A percentile compares a stretch with the other conserved stretches of the same genome.
These are phyloP conservation scores for zebrafish (Danio rerio) DNA, from an alignment of 2,113 vertebrate species.

Conservation along the genomic window GRCz12tu NC_133194.1:7601001-7601500, in stretches of 20 bases:
- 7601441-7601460: background rate
- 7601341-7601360: background rate
- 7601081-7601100: background rate
- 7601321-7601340: background rate
- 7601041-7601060: background rate
- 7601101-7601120: background rate
- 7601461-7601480: background rate
- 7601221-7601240: background rate
- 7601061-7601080: background rate
- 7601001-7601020: background rate
- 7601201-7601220: background rate
- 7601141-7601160: background rate
- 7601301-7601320: background rate
- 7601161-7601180: background rate
- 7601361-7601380: background rate
- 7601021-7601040: background rate
- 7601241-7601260: background rate
- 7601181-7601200: background rate
- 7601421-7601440: background rate
- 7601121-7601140: background rate
- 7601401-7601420: background rate
- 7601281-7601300: background rate
- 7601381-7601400: background rate
- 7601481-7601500: slow-evolving; percentile 16
- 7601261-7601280: too few relatives aligned